Base-by-base conservation (phyloP, 2,113 vertebrate species). In the Hippolais icterina region DNA sequence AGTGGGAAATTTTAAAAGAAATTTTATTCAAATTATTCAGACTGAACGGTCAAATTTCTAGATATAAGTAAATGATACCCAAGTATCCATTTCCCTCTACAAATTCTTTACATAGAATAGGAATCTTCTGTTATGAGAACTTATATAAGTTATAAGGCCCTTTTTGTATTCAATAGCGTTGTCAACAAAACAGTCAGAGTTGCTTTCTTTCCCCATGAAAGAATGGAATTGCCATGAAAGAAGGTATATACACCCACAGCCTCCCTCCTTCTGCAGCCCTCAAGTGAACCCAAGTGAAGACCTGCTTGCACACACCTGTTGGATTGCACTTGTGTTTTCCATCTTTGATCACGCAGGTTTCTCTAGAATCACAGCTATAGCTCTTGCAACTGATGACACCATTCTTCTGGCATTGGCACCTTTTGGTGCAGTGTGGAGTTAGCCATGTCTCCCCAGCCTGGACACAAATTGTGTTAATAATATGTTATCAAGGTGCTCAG, bases 391-490 rank as follows among this genome's bases (percentile, higher is more conserved):
- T 77, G 81, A 98, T 96, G 79, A 85, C 74, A 50, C 97, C 98
- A 0, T 96, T 93, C 54, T 96, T 87, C 59, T 97, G 89, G 86
- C 98, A 99, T 88, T 97, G 61, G 87, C 98, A 98, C 95, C 97
- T 98, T 78, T 96, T 78, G 74, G 59, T 90, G 89, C 98, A 98
- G 90, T 97, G 95, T 52, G 86, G 54, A 15, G 95, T 98, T 94
- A 98, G 92, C 98, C 98, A 99, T n/a, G 81, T 97, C 54, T 99
- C 98, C 44, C 97, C 97, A 68, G 98, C 97, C 99, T 99, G 95
- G 76, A 82, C 18, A 83, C 9, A 94, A 68, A 10, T 80, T 42
- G 9, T 42, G 11, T 80, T 78, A 83, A 71, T 27, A 61, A 70
- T 8, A 79, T 1, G 0, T 89, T 85, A 78, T 35, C 50, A 69